These are phyloP conservation scores for Drosophila athabasca DNA, from an alignment of 1,140 invertebrate species.

Conservation along the genomic window DNA sequence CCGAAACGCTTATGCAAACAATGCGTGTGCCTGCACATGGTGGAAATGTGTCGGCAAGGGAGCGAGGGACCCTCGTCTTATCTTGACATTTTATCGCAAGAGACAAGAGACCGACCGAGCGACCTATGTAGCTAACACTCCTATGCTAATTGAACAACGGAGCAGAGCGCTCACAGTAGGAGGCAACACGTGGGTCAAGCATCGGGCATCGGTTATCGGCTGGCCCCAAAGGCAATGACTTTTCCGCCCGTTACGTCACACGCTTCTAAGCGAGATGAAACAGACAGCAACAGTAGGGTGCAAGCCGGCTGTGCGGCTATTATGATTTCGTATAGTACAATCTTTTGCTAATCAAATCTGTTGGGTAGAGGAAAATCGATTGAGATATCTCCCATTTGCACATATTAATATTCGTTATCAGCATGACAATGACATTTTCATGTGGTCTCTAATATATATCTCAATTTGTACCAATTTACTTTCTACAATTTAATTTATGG, in stretches of 20 bases:
- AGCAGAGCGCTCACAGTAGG: constrained; percentile 16
- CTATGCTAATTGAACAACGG: constrained; percentile 59
- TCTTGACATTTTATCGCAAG: constrained; percentile 47
- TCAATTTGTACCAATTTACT: not conserved
- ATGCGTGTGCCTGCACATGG: constrained; percentile 10
- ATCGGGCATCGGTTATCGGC: constrained; percentile 66
- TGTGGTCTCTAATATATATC: constrained; percentile 3
- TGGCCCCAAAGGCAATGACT: constrained; percentile 35
- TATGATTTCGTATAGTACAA: not conserved
- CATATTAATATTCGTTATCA: constrained; percentile 1
- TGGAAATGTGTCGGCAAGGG: constrained; percentile 38
- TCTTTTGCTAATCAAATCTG: not conserved
- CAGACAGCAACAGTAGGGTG: constrained; percentile 3
- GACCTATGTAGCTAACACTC: constrained; percentile 49
- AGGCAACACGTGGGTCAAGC: constrained; percentile 66
- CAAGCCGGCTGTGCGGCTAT: too few species aligned
- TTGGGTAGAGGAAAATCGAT: too few species aligned
- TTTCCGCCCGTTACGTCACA: constrained; percentile 56
- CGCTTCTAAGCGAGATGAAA: constrained; percentile 12
- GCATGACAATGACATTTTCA: not conserved
- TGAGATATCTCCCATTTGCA: too few species aligned
- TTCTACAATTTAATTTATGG: constrained; percentile 1
- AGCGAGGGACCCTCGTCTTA: constrained; percentile 50
- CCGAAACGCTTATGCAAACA: constrained; percentile 42
- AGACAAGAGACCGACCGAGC: constrained; percentile 10